Base-by-base conservation (phyloP, 2,797 vertebrate species). In the Alauda arvensis region DNA sequence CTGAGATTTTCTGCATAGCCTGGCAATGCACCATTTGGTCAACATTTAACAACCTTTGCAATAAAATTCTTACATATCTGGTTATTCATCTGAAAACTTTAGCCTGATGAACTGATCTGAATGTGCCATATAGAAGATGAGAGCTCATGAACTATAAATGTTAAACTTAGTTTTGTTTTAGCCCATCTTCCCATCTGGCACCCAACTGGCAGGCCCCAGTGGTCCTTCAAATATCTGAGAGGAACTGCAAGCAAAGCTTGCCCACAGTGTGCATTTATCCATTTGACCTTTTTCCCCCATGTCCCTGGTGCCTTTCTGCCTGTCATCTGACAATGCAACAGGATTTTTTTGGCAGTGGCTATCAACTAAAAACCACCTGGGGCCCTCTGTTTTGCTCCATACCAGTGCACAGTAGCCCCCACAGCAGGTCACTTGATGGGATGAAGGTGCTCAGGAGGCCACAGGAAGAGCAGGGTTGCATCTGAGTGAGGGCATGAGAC, bases 11-110 rank as follows among this genome's bases (percentile, higher is more conserved):
- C 49, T 87, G 83, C 70, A 87, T 68, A 92, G 76, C 77, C 80
- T 53, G 77, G 42, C 63, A 87, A 87, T 93, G 87, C 88, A 85
- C 79, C 88, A 85, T 94, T 95, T 90, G 91, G 76, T 92, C 87
- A 78, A 87, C 60, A 60, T 85, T 95, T 92, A 89, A 95, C 82
- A 85, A 78, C 86, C 67, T 78, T 71, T 91, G 85, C 71, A 89
- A 83, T 93, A 90, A 94, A 83, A 91, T 89, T 87, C 75, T 70
- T 77, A 82, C 46, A 39, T 85, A 79, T 90, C 61, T 82, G 26
- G 40, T 85, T 91, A 88, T 87, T 92, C 83, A 87, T 84, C 83
- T 91, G 95, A 91, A 91, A 94, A 77, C 40, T 90, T 77, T 28
- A 82, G 59, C 71, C 68, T 72, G 48, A 63, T 90, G 67, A 91